Evolutionary conservation across 2,113 vertebrate genomes (phyloP).

Genomic region (human (Homo sapiens)): GRCh38 chr2:230047501-230048000

Average conservation of each 20-base stretch:
- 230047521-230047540: too few species aligned
- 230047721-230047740: background rate
- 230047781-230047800: background rate
- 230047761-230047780: background rate
- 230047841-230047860: background rate
- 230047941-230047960: background rate
- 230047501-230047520: too few species aligned
- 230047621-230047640: background rate
- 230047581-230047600: too few species aligned
- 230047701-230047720: background rate
- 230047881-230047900: background rate
- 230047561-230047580: too few species aligned
- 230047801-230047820: background rate
- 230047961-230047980: background rate
- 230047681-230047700: background rate
- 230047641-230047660: background rate
- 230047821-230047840: background rate
- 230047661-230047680: background rate
- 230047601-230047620: background rate
- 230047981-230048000: background rate
- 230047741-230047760: background rate
- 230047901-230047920: background rate
- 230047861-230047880: background rate
- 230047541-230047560: too few species aligned
- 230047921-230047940: background rate